phyloP scores from a whole-genome alignment of 2,888 invertebrate species.

The Apamea monoglypha region DNA sequence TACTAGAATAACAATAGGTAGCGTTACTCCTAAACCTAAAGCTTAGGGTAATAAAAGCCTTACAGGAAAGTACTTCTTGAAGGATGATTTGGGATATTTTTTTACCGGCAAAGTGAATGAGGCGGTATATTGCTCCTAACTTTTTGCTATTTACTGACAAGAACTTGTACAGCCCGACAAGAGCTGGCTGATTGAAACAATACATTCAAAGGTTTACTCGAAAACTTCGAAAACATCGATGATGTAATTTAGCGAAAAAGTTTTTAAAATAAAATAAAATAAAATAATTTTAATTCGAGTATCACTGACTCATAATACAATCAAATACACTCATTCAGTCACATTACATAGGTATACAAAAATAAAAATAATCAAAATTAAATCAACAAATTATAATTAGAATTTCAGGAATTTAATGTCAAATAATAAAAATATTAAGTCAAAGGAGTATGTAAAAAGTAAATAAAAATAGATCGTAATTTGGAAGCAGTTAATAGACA shows the following conservation, averaged over 20 bases:
- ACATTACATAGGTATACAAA: too few species aligned
- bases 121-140: conserved; percentile 49
- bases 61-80: conserved; percentile 53
- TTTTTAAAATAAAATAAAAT: too few species aligned
- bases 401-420: too few species aligned
- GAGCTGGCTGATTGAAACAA: conserved; percentile 46
- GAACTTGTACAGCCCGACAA: conserved; percentile 43
- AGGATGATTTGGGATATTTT: conserved; percentile 62
- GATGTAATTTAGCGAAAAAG: conserved; percentile 30
- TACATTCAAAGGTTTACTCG: conserved; percentile 47
- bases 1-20: conserved; percentile 56
- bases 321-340: too few species aligned
- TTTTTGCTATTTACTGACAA: conserved; percentile 54
- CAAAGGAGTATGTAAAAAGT: too few species aligned
- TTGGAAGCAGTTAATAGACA: too few species aligned
- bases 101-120: conserved; percentile 39
- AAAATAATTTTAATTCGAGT: too few species aligned
- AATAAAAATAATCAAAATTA: too few species aligned
- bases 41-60: conserved; percentile 43
- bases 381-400: too few species aligned
- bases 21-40: conserved; percentile 22
- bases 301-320: too few species aligned
- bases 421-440: too few species aligned
- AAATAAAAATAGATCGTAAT: too few species aligned
- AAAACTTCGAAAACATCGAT: conserved; percentile 24